Conservation (phyloP, 2,113 vertebrate genomes). For the Cercocebus atys region DNA sequence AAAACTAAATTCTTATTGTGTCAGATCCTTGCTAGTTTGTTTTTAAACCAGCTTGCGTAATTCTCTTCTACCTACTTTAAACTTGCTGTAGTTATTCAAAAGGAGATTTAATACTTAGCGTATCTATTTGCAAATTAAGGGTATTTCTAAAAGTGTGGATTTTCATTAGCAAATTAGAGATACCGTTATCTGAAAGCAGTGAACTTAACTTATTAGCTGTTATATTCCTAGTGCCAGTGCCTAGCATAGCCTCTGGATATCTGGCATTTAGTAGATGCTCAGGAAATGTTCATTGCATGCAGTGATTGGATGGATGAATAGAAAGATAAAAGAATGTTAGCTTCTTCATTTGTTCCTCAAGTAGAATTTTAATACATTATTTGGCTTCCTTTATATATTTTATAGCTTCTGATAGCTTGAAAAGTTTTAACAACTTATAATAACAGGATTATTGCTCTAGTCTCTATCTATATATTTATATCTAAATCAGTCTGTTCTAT, state of each 20-base stretch:
- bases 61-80: neutral
- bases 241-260: neutral
- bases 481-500: neutral
- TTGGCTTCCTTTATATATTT: neutral
- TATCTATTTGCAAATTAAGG: neutral
- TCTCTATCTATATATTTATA: neutral
- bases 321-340: neutral
- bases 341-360: neutral
- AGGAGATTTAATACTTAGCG: neutral
- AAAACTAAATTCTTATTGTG: neutral
- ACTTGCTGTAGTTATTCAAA: neutral
- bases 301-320: neutral
- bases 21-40: neutral
- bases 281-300: neutral
- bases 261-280: neutral
- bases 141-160: neutral
- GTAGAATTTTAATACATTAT: neutral
- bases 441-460: neutral
- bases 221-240: neutral
- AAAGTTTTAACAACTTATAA: neutral
- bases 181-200: neutral
- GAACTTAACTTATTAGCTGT: rapidly evolving
- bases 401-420: neutral
- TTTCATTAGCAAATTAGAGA: neutral
- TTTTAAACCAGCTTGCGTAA: neutral